Conservation (phyloP, 2,888 invertebrate species). For the Coelopa pilipes region DNA sequence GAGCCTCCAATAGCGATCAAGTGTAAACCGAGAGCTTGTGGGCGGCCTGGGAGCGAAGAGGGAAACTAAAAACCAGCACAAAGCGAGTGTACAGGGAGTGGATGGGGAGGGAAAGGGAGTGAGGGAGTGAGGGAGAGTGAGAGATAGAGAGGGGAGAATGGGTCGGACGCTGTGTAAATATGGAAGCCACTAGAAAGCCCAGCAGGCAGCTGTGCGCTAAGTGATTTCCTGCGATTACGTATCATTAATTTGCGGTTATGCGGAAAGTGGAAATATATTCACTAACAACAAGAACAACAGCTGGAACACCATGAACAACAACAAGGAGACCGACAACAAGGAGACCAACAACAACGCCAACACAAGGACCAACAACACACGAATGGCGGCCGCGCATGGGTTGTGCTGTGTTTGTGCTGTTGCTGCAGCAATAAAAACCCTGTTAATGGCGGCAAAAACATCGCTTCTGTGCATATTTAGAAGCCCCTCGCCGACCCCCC, state of each 20-base stretch:
- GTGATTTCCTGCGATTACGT: conserved; percentile 61
- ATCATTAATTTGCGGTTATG: conserved; percentile 59
- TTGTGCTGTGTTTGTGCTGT: not conserved
- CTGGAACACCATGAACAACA: no score
- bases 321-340: not conserved
- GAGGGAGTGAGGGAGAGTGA: not conserved
- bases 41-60: not conserved
- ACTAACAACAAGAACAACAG: not conserved
- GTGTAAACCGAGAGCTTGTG: no score
- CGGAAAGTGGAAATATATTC: conserved; percentile 10
- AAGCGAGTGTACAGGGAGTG: not conserved
- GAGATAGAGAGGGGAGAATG: no score
- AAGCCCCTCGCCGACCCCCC: not conserved
- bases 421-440: conserved; percentile 14
- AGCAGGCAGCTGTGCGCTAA: conserved; percentile 31
- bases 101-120: not conserved
- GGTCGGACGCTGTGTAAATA: not conserved
- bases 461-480: conserved; percentile 18
- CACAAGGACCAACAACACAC: no score
- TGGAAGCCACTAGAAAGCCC: not conserved
- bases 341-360: not conserved
- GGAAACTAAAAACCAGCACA: not conserved
- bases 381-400: not conserved
- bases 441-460: conserved; percentile 24
- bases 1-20: no score